These are phyloP conservation scores for Whitmania pigra DNA, from an alignment of 1,140 invertebrate species.

Conservation along the genomic window DNA sequence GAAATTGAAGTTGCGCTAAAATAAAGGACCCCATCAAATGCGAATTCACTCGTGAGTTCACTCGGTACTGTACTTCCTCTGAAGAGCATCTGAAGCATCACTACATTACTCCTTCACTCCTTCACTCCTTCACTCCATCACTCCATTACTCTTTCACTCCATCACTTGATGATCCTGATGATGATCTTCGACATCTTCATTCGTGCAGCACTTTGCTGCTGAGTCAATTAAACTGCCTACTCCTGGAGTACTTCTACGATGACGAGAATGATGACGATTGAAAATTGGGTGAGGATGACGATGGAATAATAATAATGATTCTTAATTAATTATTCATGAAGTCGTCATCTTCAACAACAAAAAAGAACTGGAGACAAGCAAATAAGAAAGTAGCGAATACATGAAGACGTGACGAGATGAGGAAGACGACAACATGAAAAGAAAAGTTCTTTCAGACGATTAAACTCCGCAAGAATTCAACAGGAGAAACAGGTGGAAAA, in stretches of 20 bases:
- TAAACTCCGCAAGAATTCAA: background rate
- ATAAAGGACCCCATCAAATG: too few relatives aligned
- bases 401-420: background rate
- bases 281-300: background rate
- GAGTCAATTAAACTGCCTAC: background rate
- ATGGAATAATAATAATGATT: background rate
- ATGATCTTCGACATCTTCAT: background rate
- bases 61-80: too few relatives aligned
- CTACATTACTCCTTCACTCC: too few relatives aligned
- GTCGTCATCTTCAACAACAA: too few relatives aligned
- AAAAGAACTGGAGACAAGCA: background rate
- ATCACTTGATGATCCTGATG: constrained; percentile 1
- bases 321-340: background rate
- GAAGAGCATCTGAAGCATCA: too few relatives aligned
- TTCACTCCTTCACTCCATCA: too few relatives aligned
- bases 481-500: background rate
- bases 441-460: background rate
- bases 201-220: background rate
- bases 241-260: too few relatives aligned
- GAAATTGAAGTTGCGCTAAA: too few relatives aligned
- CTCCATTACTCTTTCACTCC: too few relatives aligned
- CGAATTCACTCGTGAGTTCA: too few relatives aligned
- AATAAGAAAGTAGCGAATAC: background rate
- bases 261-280: background rate
- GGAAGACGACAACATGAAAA: background rate